phyloP scores from a whole-genome alignment of 2,888 invertebrate species.

The Lasioglossum leucozonium region DNA sequence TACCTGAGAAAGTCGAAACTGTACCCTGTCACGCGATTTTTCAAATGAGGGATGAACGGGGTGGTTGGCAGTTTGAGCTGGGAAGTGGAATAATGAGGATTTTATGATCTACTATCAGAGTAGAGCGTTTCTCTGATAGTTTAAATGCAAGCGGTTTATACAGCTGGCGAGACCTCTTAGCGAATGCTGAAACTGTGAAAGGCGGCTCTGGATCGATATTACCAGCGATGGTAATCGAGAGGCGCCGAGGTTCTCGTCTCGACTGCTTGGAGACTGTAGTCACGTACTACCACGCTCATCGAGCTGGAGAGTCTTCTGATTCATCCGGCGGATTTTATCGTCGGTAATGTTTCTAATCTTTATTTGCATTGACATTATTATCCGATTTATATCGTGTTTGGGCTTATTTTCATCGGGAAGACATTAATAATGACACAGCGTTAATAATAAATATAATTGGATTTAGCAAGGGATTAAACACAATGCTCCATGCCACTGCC shows the following conservation, averaged over 20 bases:
- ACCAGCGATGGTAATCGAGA: slow-evolving; percentile 55
- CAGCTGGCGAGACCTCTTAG: slow-evolving; percentile 62
- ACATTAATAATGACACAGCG: too few relatives aligned
- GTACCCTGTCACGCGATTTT: not conserved
- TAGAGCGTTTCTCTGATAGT: not conserved
- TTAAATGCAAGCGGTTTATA: not conserved
- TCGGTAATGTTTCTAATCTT: too few relatives aligned
- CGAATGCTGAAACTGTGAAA: not conserved
- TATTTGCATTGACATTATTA: too few relatives aligned
- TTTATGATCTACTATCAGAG: not conserved
- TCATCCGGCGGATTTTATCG: too few relatives aligned
- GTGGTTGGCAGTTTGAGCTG: not conserved
- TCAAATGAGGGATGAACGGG: not conserved
- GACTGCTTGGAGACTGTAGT: slow-evolving; percentile 12
- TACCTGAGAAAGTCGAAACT: not conserved
- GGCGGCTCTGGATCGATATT: slow-evolving; percentile 48
- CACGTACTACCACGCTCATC: too few relatives aligned
- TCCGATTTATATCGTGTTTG: not conserved
- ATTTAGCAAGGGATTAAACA: not conserved
- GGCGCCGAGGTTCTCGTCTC: slow-evolving; percentile 55
- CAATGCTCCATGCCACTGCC: not conserved
- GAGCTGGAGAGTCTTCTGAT: too few relatives aligned
- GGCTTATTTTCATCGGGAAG: not conserved
- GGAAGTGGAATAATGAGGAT: not conserved
- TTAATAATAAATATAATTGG: not conserved